Conservation (phyloP, 1,140 invertebrate genomes). For the Drosophila novamexicana region DNA sequence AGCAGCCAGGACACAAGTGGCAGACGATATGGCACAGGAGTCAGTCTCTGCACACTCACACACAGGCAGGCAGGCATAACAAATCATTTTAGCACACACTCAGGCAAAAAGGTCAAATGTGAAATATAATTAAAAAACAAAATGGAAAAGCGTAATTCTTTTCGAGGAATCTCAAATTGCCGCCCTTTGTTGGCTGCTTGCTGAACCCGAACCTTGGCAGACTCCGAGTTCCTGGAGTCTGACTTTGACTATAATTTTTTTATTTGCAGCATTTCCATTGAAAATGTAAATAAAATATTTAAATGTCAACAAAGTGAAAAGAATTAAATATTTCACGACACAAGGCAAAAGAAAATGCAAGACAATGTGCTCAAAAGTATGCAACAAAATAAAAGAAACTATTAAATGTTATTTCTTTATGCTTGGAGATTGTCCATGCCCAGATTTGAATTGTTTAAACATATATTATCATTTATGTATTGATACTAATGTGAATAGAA, state of each 20-base stretch:
- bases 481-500: background rate
- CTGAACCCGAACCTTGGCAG: background rate
- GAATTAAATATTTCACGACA: background rate
- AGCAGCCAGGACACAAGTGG: constrained; percentile 15
- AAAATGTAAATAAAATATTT: no score
- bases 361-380: constrained; percentile 2
- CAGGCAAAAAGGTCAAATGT: constrained; percentile 52
- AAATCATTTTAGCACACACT: constrained; percentile 48
- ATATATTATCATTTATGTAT: background rate
- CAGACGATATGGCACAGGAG: constrained; percentile 7
- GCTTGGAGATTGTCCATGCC: no score
- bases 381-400: background rate
- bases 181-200: constrained; percentile 27
- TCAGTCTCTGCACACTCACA: background rate
- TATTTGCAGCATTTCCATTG: background rate
- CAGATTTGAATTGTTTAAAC: no score
- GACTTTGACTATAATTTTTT: background rate
- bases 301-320: background rate
- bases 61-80: constrained; percentile 25
- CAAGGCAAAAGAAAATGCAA: no score
- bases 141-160: constrained; percentile 59
- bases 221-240: background rate
- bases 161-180: constrained; percentile 64
- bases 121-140: constrained; percentile 63
- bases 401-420: no score